A percentile compares a stretch with the other conserved stretches of the same genome.
These are phyloP conservation scores for Esox niger DNA, from an alignment of 2,113 vertebrate species.

Conservation along the genomic window DNA sequence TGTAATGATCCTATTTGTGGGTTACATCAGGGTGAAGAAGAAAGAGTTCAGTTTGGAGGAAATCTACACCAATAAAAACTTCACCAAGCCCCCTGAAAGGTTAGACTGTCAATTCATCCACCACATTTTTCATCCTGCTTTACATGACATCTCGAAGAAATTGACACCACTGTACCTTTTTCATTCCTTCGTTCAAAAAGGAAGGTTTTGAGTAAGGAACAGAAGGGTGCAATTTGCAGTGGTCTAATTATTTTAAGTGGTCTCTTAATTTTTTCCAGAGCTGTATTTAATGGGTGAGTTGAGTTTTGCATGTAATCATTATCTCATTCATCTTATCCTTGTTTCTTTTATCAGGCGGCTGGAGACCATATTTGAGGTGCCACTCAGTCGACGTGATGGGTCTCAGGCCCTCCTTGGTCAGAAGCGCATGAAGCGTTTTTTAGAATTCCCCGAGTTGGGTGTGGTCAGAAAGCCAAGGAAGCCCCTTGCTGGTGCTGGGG, in stretches of 20 bases:
- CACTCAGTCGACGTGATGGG: conserved; percentile 77
- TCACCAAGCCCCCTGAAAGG: conserved; percentile 81
- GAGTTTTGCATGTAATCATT: neutral
- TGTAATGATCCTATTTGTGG: conserved; percentile 5
- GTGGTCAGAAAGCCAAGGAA: conserved; percentile 74
- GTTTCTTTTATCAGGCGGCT: conserved; percentile 61
- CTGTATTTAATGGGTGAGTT: no score
- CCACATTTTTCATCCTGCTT: neutral
- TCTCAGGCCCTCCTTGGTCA: conserved; percentile 77
- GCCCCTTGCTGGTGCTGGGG: conserved; percentile 49
- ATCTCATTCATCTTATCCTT: neutral
- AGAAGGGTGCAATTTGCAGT: no score
- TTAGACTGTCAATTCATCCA: conserved; percentile 47
- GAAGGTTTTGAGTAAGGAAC: no score
- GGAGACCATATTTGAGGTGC: conserved; percentile 89
- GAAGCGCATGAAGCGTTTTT: conserved; percentile 76
- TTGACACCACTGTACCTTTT: neutral
- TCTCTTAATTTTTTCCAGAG: no score
- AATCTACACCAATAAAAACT: conserved; percentile 93
- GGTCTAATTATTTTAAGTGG: no score
- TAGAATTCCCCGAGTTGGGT: conserved; percentile 81
- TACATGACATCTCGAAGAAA: neutral
- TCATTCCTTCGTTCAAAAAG: no score
- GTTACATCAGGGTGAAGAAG: conserved; percentile 79
- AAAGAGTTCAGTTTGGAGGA: conserved; percentile 90